Conservation (phyloP, 2,888 invertebrate genomes). For the Molanna angustata region DNA sequence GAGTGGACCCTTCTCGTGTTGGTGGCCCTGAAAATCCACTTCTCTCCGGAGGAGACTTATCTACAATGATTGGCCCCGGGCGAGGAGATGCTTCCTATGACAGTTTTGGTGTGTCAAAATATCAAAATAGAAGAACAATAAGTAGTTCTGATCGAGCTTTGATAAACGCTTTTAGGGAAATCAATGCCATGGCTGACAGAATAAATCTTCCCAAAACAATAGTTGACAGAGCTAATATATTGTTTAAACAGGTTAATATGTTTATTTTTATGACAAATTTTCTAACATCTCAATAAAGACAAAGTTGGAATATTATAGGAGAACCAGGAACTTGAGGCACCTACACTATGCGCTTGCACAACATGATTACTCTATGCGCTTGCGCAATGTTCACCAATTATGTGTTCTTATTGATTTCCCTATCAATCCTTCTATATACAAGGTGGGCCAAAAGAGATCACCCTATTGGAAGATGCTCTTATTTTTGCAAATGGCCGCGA, state of each 20-base stretch:
- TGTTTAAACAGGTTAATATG: constrained; percentile 85
- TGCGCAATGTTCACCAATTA: too few relatives aligned
- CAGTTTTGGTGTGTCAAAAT: constrained; percentile 76
- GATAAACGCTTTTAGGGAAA: constrained; percentile 95
- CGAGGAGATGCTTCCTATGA: constrained; percentile 83
- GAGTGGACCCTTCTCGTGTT: constrained; percentile 98
- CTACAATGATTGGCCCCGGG: constrained; percentile 87
- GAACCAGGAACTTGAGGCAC: too few relatives aligned
- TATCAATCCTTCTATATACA: too few relatives aligned
- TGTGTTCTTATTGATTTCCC: too few relatives aligned
- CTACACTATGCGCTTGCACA: too few relatives aligned
- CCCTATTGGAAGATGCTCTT: too few relatives aligned
- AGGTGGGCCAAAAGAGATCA: too few relatives aligned
- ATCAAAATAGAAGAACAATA: constrained; percentile 74
- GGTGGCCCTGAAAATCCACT: constrained; percentile 99
- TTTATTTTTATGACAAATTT: too few relatives aligned
- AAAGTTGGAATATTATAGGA: too few relatives aligned
- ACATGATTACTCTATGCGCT: too few relatives aligned
- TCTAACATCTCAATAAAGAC: too few relatives aligned
- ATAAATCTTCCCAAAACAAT: constrained; percentile 97
- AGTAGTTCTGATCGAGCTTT: constrained; percentile 94
- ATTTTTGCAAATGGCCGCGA: too few relatives aligned
- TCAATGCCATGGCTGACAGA: constrained; percentile 96
- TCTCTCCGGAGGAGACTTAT: constrained; percentile 91
- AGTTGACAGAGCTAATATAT: constrained; percentile 91